phyloP scores from a whole-genome alignment of 2,113 vertebrate species.

The Mustela nigripes region DNA sequence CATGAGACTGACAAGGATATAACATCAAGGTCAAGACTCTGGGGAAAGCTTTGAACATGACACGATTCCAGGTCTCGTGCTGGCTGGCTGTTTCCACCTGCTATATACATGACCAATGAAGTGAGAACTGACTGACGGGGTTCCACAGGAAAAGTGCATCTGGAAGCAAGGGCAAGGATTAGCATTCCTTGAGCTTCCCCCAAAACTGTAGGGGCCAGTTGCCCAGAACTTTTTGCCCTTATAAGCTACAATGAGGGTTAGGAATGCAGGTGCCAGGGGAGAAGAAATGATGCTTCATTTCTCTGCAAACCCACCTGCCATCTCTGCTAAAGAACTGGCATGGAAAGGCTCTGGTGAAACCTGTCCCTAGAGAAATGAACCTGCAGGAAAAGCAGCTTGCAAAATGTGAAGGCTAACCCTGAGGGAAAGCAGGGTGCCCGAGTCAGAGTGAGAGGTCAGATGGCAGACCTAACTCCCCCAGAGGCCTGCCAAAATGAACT shows the following conservation, averaged over 20 bases:
- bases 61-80: neutral
- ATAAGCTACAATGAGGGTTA: neutral
- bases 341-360: neutral
- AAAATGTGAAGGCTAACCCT: conserved; percentile 14
- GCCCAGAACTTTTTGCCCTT: neutral
- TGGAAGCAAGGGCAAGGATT: neutral
- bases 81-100: conserved; percentile 21
- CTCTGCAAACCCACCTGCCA: neutral
- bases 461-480: neutral
- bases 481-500: neutral
- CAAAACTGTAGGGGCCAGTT: neutral
- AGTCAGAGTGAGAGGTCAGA: neutral
- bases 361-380: neutral
- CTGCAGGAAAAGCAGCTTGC: neutral
- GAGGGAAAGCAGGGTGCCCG: neutral
- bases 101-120: neutral
- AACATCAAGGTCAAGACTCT: conserved; percentile 4
- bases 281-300: neutral
- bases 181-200: neutral
- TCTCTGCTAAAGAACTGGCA: neutral
- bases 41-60: neutral
- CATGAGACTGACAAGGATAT: conserved; percentile 28
- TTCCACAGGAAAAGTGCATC: neutral
- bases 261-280: neutral
- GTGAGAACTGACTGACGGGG: neutral